Percentiles rank a stretch among this genome's conserved stretches.
phyloP scores from a whole-genome alignment of 2,888 invertebrate genomes.

The Hypsopygia costalis region DNA sequence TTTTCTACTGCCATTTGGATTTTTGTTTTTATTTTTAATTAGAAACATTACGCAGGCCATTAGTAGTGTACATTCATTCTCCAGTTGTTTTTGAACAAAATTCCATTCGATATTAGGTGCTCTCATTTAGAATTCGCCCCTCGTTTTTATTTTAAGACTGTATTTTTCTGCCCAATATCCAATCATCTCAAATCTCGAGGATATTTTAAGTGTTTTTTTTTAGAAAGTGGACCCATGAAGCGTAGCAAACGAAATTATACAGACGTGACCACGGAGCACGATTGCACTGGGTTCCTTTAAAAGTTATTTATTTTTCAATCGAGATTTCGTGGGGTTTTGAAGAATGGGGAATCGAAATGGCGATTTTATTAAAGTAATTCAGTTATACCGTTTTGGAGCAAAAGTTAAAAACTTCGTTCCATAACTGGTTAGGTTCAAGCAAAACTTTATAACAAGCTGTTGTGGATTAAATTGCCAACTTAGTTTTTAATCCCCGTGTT shows the following conservation, averaged over 20 bases:
- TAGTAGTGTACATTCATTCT: too few relatives aligned
- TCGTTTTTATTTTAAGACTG: neutral
- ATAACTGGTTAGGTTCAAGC: neutral
- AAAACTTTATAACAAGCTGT: neutral
- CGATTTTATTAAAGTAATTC: neutral
- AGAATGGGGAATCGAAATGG: neutral
- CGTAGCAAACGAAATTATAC: slow-evolving; percentile 49
- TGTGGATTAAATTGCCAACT: neutral
- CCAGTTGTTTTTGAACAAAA: too few relatives aligned
- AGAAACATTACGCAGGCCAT: too few relatives aligned
- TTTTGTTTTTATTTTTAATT: too few relatives aligned
- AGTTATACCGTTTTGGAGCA: neutral
- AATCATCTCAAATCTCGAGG: slow-evolving; percentile 3
- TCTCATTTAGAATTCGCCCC: neutral
- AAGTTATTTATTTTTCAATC: slow-evolving; percentile 24
- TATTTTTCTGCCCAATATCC: neutral
- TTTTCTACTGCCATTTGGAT: too few relatives aligned
- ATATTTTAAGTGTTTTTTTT: slow-evolving; percentile 19
- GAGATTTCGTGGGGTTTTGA: slow-evolving; percentile 22
- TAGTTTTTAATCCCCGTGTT: neutral
- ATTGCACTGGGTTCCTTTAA: slow-evolving; percentile 25
- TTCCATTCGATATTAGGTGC: too few relatives aligned
- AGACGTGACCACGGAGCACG: slow-evolving; percentile 53
- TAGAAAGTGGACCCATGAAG: slow-evolving; percentile 29
- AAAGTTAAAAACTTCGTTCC: too few relatives aligned